Conservation (phyloP, 2,113 vertebrate species). For the Phylloscopus trochiloides region DNA sequence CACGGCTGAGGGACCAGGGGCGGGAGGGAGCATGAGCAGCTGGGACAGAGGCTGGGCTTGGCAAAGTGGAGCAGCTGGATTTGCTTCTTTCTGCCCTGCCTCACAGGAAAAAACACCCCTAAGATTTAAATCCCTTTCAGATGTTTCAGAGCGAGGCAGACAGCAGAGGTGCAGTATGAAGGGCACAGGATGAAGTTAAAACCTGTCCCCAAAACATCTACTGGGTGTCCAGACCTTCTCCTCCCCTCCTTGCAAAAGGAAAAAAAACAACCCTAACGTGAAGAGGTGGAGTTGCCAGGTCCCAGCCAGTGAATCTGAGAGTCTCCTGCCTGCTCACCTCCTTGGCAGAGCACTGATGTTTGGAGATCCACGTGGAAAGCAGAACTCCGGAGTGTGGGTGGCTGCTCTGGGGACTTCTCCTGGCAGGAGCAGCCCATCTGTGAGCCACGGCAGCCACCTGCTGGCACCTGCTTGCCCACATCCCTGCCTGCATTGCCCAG, state of each 20-base stretch:
- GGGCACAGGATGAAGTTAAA: not conserved
- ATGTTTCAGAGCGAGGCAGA: not conserved
- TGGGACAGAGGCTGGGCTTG: not conserved
- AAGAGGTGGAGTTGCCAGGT: not conserved
- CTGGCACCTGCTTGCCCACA: not conserved
- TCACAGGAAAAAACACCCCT: rapidly evolving
- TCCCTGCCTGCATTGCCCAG: not conserved
- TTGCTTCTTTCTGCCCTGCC: not conserved
- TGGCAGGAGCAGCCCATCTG: not conserved
- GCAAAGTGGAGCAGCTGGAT: not conserved
- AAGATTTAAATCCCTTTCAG: not conserved
- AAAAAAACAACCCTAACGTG: rapidly evolving
- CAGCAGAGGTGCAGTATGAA: rapidly evolving
- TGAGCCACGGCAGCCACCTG: not conserved
- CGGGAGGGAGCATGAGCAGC: not conserved
- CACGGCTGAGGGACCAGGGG: rapidly evolving
- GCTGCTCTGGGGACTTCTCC: not conserved
- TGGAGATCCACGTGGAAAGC: rapidly evolving
- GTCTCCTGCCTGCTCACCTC: not conserved
- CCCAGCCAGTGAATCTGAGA: not conserved
- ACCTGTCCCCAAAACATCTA: not conserved
- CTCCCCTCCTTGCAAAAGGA: not conserved
- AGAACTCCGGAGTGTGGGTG: rapidly evolving
- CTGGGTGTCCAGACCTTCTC: not conserved
- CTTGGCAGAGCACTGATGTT: not conserved